Evolutionary conservation across 2,888 invertebrate genomes (phyloP), one percentile per base, ranked within the genome.

Genomic region (Chalcosyrphus nemorum): DNA sequence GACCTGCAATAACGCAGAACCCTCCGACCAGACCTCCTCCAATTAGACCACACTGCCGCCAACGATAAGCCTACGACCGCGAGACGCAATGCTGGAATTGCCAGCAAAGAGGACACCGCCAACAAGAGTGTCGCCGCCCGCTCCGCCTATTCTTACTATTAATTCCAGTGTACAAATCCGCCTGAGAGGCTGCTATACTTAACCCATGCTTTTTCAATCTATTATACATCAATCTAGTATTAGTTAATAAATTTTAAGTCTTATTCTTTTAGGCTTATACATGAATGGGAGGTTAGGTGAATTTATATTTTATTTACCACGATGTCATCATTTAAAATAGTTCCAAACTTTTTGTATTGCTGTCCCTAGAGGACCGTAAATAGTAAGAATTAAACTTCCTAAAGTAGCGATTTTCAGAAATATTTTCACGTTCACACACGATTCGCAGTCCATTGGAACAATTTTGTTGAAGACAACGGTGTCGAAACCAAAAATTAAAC

Each of bases 401-500:
- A 85, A 6, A 17, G 86, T 86, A 9, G 68, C 61, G 17, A 72
- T 21, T 35, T 87, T 78, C 11, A 88, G 74, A 1, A 87, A 19
- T 17, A 85, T 66, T 3, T 81, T 85, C 17, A 86, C 86, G 38
- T 87, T 47, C 0, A 9, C 86, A 0, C 21, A 57, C 45, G 75
- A 87, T 21, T 77, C 38, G 9, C 76, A 59, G n/a, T 88, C 86
- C 57, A 86, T 85, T 21, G 86, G 29, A 11, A 87, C 86, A 65
- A 86, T 82, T 13, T 86, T 65, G 5, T 61, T 52, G 41, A 88
- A 87, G 27, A 88, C 85, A 2, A 86, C 77, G 7, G 88, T 88
- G 21, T 88, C 87, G 72, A 86, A 88, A 3, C 88, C 86, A 4
- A 86, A 87, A 66, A 82, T 86, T 74, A 87, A 86, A 43, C 87